A percentile compares a stretch with the other conserved stretches of the same genome.
Evolutionary conservation across 2,888 invertebrate genomes (phyloP).

Genomic region (Meganola albula): DNA sequence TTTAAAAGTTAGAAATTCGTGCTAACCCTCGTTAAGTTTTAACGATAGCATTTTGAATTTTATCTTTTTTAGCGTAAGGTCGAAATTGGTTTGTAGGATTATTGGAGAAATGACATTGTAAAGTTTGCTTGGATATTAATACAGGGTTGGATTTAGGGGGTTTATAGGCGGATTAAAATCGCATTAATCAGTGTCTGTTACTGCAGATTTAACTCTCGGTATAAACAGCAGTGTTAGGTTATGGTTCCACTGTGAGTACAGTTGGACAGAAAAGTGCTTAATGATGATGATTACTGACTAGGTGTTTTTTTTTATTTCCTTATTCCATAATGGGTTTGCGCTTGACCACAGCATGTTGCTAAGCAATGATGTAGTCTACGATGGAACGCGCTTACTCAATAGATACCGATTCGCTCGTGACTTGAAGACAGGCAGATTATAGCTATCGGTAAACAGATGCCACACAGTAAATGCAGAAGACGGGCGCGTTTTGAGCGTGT

Average conservation of each 20-base stretch:
- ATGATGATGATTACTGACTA: slow-evolving; percentile 5
- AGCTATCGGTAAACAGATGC: too few species aligned
- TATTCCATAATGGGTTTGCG: too few species aligned
- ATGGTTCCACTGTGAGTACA: slow-evolving; percentile 58
- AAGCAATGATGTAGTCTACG: too few species aligned
- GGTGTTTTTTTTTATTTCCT: too few species aligned
- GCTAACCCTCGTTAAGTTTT: slow-evolving; percentile 31
- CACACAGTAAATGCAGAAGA: too few species aligned
- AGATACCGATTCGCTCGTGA: too few species aligned
- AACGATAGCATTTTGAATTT: slow-evolving; percentile 30
- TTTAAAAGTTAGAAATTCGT: slow-evolving; percentile 64
- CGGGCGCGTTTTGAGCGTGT: too few species aligned
- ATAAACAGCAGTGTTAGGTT: slow-evolving; percentile 78
- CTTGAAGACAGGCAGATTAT: too few species aligned
- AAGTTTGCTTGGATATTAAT: slow-evolving; percentile 73
- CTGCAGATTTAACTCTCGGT: slow-evolving; percentile 70
- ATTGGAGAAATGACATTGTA: slow-evolving; percentile 60
- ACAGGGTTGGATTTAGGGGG: slow-evolving; percentile 77
- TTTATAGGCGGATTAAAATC: slow-evolving; percentile 81
- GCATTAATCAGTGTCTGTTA: slow-evolving; percentile 83
- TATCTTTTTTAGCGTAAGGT: slow-evolving; percentile 35
- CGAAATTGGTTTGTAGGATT: slow-evolving; percentile 38
- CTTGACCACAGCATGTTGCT: too few species aligned
- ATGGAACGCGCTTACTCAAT: too few species aligned
- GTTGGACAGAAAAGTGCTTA: slow-evolving; percentile 27